Evolutionary conservation across 2,113 vertebrate species (phyloP), one percentile per base, ranked within the genome.

Genomic region (Mustelus asterias): DNA sequence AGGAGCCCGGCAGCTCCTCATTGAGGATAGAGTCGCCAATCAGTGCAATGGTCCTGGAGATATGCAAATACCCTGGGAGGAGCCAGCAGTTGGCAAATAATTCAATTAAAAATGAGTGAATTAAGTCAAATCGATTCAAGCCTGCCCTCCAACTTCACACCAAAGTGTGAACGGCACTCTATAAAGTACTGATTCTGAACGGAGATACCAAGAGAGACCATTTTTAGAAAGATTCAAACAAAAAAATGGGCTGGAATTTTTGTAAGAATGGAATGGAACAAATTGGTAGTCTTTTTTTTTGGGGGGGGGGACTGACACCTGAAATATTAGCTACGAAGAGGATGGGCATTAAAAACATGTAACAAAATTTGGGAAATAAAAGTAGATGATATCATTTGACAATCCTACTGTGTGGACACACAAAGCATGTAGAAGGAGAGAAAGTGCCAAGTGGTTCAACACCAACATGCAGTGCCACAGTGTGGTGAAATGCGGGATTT

Each of bases 31-130:
- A 65, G n/a, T 37, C 89, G 10, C 89, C 89, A 93, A 93, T 93
- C 89, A 93, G 89, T 93, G 89, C 60, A 20, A 37, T 18, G 33
- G 33, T 65, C 89, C 89, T 60, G n/a, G 89, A n/a, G 89, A 93
- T 93, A 65, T 93, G 89, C 89, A 93, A 93, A 93, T 65, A 65
- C 7, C n/a, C 89, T 65, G 89, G 89, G 89, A 6, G 89, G 63
- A 54, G 89, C 89, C 89, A 65, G 0, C 2, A 93, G 14, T 93
- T 65, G 89, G 33, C 2, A 65, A 63, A 65, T 65, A n/a, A 93
- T 67, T 65, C 63, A n/a, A 93, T 93, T 37, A 37, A 7, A 54
- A n/a, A 93, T 22, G 33, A 93, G n/a, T 93, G 60, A 60, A 41
- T 65, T n/a, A 37, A 93, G n/a, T 37, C 60, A 93, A 37, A 90